Conservation (phyloP, 2,113 vertebrate genomes). For the Actenoides lindsayi region DNA sequence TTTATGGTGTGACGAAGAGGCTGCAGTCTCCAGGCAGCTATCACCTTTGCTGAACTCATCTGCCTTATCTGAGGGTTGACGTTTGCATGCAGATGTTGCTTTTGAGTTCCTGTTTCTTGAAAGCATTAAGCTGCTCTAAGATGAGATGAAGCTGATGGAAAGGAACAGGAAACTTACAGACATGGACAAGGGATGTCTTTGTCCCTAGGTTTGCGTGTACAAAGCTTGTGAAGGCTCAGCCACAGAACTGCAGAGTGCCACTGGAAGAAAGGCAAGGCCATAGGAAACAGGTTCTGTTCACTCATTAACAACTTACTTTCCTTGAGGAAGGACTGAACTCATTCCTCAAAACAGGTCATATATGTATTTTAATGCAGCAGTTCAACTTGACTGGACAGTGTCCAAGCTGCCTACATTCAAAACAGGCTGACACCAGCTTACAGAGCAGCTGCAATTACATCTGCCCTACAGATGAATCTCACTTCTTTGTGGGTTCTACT, state of each 20-base stretch:
- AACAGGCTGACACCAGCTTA: neutral
- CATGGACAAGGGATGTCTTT: neutral
- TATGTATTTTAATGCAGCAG: neutral
- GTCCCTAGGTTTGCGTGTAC: neutral
- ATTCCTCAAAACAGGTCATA: neutral
- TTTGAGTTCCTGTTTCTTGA: neutral
- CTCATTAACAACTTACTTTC: neutral
- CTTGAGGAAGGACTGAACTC: neutral
- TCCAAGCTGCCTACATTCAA: neutral
- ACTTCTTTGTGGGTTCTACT: neutral
- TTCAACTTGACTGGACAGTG: neutral
- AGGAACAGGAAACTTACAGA: neutral
- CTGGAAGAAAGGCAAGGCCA: neutral
- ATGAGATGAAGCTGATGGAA: neutral
- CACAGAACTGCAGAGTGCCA: neutral
- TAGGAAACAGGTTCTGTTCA: neutral
- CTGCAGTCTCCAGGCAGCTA: neutral
- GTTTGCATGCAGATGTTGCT: neutral
- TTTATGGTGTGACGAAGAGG: neutral
- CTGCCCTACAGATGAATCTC: neutral
- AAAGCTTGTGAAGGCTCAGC: neutral
- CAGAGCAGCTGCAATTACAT: neutral
- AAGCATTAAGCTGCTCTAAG: neutral
- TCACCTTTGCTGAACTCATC: neutral
- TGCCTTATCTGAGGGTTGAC: neutral